phyloP scores from a whole-genome alignment of 2,797 vertebrate species.

The Anguilla obscura region DNA sequence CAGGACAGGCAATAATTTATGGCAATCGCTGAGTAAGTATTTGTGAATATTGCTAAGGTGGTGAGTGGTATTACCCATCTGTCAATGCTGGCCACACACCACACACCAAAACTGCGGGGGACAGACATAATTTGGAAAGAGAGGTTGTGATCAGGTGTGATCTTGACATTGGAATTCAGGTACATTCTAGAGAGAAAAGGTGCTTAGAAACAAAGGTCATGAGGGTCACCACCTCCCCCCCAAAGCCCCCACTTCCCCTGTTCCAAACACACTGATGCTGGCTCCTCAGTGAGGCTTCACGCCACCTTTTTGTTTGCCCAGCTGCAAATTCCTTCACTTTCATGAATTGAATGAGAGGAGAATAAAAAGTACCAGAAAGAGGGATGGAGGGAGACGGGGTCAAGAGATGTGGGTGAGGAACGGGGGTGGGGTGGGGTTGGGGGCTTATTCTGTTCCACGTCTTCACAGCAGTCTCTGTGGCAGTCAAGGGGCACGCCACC shows the following conservation, averaged over 20 bases:
- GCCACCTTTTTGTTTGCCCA: slow-evolving; percentile 24
- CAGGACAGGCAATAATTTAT: slow-evolving; percentile 58
- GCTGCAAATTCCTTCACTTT: slow-evolving; percentile 39
- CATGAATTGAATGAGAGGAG: slow-evolving; percentile 23
- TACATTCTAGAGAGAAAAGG: not conserved
- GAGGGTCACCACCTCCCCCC: not conserved
- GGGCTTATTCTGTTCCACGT: not conserved
- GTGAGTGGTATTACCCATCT: slow-evolving; percentile 43
- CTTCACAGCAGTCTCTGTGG: not conserved
- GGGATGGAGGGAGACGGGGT: not conserved
- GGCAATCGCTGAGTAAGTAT: slow-evolving; percentile 51
- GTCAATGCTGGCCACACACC: slow-evolving; percentile 45
- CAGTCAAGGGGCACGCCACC: slow-evolving; percentile 11
- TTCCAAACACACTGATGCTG: not conserved
- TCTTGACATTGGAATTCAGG: slow-evolving; percentile 12
- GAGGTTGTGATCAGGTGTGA: not conserved
- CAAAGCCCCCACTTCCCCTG: not conserved
- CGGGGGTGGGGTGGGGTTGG: not conserved
- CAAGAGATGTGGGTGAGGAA: not conserved
- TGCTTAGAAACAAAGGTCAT: slow-evolving; percentile 12
- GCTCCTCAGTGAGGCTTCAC: not conserved
- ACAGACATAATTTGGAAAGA: not conserved
- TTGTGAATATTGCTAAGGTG: slow-evolving; percentile 52
- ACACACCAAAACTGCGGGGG: not conserved
- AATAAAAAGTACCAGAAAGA: slow-evolving; percentile 5